Percentiles rank a stretch among this genome's conserved stretches.
These are phyloP conservation scores for Apus apus DNA, from an alignment of 2,113 vertebrate genomes.

Conservation along the genomic window DNA sequence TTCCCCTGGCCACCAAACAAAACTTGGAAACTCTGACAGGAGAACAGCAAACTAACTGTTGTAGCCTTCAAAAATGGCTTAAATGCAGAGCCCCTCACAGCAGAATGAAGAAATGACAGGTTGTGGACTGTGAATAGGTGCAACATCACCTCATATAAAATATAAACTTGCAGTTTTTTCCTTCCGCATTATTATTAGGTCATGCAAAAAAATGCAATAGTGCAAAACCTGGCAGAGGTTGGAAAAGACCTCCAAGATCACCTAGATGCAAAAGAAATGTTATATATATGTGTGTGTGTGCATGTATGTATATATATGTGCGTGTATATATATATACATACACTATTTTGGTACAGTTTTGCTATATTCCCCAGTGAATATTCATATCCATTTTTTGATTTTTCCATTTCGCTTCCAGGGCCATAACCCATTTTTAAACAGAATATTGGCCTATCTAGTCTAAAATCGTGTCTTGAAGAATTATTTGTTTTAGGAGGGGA, in stretches of 20 bases:
- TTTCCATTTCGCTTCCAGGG: not conserved
- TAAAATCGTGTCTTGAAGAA: not conserved
- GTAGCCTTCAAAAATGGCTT: not conserved
- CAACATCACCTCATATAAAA: not conserved
- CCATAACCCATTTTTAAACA: not conserved
- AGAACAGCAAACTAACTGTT: not conserved
- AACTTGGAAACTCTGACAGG: not conserved
- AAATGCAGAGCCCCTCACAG: not conserved
- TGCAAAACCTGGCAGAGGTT: not conserved
- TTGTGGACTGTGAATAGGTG: not conserved
- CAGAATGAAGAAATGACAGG: not conserved
- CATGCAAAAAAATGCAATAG: not conserved
- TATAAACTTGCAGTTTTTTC: not conserved
- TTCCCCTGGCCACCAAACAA: not conserved
- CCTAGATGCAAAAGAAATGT: too few relatives aligned
- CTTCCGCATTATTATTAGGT: not conserved
- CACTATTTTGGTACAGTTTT: not conserved
- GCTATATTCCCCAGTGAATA: not conserved
- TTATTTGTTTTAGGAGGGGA: not conserved
- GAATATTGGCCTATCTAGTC: not conserved
- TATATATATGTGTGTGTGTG: too few relatives aligned
- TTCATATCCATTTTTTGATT: not conserved
- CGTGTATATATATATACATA: too few relatives aligned
- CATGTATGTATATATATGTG: too few relatives aligned
- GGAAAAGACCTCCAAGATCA: not conserved